Evolutionary conservation across 2,888 invertebrate genomes (phyloP).

Genomic region (Seladonia tumulorum): DNA sequence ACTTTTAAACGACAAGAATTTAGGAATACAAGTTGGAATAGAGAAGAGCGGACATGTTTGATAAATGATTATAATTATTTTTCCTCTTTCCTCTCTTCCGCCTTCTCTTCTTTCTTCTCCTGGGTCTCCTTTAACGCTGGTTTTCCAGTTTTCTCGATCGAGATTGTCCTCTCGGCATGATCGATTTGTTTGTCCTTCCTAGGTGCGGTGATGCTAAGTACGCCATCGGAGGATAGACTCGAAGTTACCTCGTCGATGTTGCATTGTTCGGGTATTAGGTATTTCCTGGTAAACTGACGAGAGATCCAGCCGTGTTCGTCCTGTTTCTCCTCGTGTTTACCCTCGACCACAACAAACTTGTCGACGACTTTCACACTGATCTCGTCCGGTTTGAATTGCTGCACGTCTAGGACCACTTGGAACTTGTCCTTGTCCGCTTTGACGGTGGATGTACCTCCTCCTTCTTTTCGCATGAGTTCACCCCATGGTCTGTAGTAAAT

Average conservation of each 20-base stretch:
- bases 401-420: conserved; percentile 90
- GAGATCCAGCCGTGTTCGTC: conserved; percentile 89
- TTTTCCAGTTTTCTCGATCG: conserved; percentile 78
- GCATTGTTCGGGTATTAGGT: conserved; percentile 84
- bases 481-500: conserved; percentile 91
- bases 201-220: conserved; percentile 91
- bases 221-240: conserved; percentile 92
- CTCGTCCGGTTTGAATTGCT: conserved; percentile 91
- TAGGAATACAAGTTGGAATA: not conserved
- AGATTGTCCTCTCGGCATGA: conserved; percentile 71
- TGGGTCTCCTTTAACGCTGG: conserved; percentile 71
- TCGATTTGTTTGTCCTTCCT: conserved; percentile 84
- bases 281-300: conserved; percentile 84
- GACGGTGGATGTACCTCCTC: conserved; percentile 89
- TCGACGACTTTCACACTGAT: conserved; percentile 90
- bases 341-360: conserved; percentile 89
- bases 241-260: conserved; percentile 91
- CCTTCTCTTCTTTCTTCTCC: conserved; percentile 48
- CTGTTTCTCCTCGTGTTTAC: conserved; percentile 93
- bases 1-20: not conserved
- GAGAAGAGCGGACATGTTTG: not conserved
- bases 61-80: not conserved
- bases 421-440: conserved; percentile 89
- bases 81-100: conserved; percentile 29
- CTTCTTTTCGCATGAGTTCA: conserved; percentile 86